Conservation (phyloP, 2,797 vertebrate genomes). For the Oceanodroma leucorhoa region DNA sequence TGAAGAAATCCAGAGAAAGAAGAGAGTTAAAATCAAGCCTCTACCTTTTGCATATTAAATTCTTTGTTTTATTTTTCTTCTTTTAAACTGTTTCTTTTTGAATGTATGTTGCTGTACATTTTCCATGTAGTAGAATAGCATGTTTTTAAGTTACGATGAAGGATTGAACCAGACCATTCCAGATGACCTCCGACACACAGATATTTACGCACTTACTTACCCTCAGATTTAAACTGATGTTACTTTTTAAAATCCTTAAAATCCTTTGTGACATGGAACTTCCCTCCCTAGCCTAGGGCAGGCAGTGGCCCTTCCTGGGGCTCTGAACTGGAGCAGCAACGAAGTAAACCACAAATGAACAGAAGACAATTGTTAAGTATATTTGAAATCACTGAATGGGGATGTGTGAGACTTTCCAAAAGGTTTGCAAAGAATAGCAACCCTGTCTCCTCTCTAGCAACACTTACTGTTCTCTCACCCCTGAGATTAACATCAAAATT, state of each 20-base stretch:
- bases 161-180: neutral
- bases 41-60: neutral
- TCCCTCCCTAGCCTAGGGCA: neutral
- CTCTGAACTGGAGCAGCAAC: neutral
- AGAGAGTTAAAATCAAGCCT: neutral
- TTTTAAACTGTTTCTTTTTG: neutral
- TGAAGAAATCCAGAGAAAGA: neutral
- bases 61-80: neutral
- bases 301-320: neutral
- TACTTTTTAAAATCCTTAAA: neutral
- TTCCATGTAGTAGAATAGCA: neutral
- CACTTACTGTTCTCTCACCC: neutral
- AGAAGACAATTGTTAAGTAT: slow-evolving; percentile 17
- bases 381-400: slow-evolving; percentile 12
- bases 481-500: neutral
- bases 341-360: neutral
- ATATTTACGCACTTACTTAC: neutral
- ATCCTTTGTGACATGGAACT: neutral
- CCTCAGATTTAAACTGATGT: neutral
- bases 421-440: slow-evolving; percentile 4
- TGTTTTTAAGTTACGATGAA: neutral
- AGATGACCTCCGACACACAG: neutral
- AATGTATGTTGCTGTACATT: neutral
- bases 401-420: neutral
- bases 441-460: neutral